Percentiles rank a stretch among this genome's conserved stretches.
These are phyloP conservation scores for Fregata magnificens DNA, from an alignment of 2,113 vertebrate genomes.

Conservation along the genomic window DNA sequence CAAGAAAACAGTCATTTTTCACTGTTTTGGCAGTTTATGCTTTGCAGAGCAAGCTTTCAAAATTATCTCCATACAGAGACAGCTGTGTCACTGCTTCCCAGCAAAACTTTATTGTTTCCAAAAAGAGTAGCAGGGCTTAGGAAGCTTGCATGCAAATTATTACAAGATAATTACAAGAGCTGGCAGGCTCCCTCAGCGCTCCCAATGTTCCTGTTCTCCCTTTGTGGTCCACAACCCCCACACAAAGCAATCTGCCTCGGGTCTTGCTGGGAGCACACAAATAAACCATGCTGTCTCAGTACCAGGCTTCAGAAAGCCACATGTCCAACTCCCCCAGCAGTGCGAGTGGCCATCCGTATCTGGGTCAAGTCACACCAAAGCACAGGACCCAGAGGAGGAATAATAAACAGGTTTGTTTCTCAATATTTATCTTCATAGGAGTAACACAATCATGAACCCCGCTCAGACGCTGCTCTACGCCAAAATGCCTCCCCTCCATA, in stretches of 20 bases:
- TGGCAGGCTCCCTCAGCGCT: background rate
- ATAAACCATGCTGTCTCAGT: background rate
- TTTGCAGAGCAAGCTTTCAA: conserved; percentile 23
- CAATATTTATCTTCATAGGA: background rate
- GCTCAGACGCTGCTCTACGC: background rate
- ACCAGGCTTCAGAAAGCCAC: background rate
- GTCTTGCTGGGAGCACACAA: background rate
- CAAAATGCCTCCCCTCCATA: background rate
- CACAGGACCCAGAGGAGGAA: background rate
- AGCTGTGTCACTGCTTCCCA: background rate
- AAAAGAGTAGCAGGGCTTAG: conserved; percentile 10
- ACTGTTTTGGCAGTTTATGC: background rate
- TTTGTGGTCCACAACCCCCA: background rate
- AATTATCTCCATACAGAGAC: background rate
- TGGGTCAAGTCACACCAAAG: background rate
- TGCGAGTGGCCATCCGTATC: background rate
- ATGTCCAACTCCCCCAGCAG: background rate
- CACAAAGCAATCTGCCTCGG: background rate
- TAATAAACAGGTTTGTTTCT: background rate
- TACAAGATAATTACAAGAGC: conserved; percentile 21
- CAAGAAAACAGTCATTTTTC: background rate
- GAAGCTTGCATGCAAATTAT: conserved; percentile 14
- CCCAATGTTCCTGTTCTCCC: background rate
- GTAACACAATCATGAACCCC: background rate
- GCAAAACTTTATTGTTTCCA: background rate